These are phyloP conservation scores for Helicolenus hilgendorfi DNA, from an alignment of 2,797 vertebrate genomes.

Conservation along the genomic window DNA sequence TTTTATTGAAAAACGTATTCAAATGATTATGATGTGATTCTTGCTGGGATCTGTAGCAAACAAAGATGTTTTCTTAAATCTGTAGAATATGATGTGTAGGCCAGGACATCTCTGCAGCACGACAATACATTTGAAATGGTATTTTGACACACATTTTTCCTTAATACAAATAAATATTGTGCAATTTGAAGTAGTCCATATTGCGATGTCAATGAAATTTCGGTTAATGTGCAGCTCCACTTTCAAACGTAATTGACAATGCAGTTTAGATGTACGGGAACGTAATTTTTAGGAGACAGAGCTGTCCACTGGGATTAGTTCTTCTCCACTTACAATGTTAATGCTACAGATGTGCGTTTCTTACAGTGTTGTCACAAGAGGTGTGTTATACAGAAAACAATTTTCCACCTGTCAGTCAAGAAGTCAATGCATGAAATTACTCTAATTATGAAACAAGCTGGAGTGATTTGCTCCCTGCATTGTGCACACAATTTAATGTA, in stretches of 20 bases:
- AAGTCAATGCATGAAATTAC: conserved; percentile 62
- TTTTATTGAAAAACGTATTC: too few species aligned
- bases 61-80: too few species aligned
- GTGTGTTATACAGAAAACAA: conserved; percentile 51
- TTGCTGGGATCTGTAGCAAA: too few species aligned
- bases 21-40: too few species aligned
- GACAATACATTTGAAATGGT: neutral
- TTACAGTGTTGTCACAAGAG: neutral
- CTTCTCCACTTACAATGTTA: neutral
- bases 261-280: neutral
- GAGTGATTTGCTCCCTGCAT: conserved; percentile 10
- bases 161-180: neutral
- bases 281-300: neutral
- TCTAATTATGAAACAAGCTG: conserved; percentile 51
- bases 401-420: conserved; percentile 61
- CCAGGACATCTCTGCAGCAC: too few species aligned
- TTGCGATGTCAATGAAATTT: neutral
- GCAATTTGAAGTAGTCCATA: neutral
- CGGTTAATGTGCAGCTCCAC: neutral
- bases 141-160: neutral
- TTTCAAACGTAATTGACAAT: neutral
- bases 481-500: conserved; percentile 33
- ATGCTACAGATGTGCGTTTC: neutral
- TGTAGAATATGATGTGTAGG: too few species aligned
- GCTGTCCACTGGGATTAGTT: neutral